These are phyloP conservation scores for Lepisosteus osseus DNA, from an alignment of 2,113 vertebrate species.

Conservation along the genomic window DNA sequence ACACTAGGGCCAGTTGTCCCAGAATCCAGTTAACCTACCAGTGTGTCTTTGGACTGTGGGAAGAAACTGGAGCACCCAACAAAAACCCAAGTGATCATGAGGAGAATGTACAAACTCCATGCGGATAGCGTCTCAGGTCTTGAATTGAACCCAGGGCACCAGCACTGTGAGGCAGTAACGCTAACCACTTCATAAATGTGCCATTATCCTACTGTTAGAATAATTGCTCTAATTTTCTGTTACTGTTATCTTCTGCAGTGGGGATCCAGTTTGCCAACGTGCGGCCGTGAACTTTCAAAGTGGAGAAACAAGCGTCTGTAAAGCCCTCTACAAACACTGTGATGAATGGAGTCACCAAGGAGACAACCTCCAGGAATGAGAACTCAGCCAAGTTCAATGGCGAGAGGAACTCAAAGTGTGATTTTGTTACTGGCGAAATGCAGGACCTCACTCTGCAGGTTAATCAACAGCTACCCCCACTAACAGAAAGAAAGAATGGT, in stretches of 20 bases:
- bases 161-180: no score
- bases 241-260: constrained; percentile 25
- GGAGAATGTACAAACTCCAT: no score
- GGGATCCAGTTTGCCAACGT: constrained; percentile 31
- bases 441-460: constrained; percentile 33
- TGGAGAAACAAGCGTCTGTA: constrained; percentile 37
- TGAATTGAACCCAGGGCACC: no score
- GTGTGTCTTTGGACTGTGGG: no score
- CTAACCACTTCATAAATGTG: no score
- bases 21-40: no score
- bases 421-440: constrained; percentile 34
- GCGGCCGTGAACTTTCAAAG: constrained; percentile 34
- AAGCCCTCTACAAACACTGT: constrained; percentile 30
- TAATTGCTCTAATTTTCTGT: no score
- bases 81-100: no score
- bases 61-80: no score
- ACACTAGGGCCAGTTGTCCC: no score
- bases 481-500: constrained; percentile 50
- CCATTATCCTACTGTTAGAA: no score
- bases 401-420: constrained; percentile 44
- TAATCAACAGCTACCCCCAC: constrained; percentile 41
- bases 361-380: constrained; percentile 26
- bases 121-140: no score
- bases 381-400: constrained; percentile 33
- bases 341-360: constrained; percentile 64